Percentiles rank a stretch among this genome's conserved stretches.
Evolutionary conservation across 2,797 vertebrate genomes (phyloP).

Genomic region (Gambelia wislizenii): DNA sequence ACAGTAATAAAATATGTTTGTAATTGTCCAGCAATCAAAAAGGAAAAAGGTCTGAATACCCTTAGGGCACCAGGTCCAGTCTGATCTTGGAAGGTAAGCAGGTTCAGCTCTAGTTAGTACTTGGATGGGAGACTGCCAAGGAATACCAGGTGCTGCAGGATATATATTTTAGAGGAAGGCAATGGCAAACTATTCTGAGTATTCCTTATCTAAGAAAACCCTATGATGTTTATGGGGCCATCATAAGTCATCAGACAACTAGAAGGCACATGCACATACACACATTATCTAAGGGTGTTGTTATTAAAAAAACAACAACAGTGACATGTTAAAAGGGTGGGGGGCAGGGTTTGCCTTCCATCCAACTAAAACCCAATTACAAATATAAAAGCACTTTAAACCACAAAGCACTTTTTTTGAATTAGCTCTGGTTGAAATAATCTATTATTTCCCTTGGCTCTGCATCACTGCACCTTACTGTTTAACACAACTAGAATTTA

Average conservation of each 20-base stretch:
- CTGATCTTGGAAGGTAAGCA: too few species aligned
- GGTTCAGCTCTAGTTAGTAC: too few species aligned
- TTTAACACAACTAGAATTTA: not conserved
- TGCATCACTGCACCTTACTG: not conserved
- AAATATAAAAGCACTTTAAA: not conserved
- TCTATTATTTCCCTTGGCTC: not conserved
- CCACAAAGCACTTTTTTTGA: not conserved
- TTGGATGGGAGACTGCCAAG: too few species aligned
- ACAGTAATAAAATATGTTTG: not conserved
- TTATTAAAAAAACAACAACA: not conserved
- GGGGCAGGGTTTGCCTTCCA: not conserved
- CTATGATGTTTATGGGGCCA: too few species aligned
- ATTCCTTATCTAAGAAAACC: too few species aligned
- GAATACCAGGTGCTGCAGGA: too few species aligned
- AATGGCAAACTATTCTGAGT: too few species aligned
- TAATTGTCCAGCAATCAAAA: not conserved
- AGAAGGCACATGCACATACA: too few species aligned
- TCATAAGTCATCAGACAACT: too few species aligned
- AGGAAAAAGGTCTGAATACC: not conserved
- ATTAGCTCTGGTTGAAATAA: not conserved
- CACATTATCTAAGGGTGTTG: too few species aligned
- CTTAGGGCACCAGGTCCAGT: too few species aligned
- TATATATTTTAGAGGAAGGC: too few species aligned
- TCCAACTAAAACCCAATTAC: not conserved
- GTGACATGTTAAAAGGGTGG: not conserved